These are phyloP conservation scores for Galago senegalensis DNA, from an alignment of 2,797 vertebrate species.

Conservation along the genomic window DNA sequence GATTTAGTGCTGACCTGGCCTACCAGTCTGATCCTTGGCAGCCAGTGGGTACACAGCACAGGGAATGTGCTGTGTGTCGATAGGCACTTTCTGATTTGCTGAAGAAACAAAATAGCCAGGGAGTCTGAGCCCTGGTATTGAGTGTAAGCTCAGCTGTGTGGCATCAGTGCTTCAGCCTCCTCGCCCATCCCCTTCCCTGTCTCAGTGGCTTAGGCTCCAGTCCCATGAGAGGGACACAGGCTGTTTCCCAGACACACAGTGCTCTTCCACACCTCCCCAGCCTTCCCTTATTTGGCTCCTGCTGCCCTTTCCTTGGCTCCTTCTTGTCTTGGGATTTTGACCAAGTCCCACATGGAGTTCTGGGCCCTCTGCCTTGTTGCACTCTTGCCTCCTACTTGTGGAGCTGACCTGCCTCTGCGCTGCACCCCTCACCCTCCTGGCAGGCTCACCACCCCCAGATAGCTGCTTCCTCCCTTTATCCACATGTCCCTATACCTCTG, in stretches of 20 bases:
- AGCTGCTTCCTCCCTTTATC: background rate
- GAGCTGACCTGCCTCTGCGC: background rate
- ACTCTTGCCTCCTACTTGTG: background rate
- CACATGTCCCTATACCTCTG: background rate
- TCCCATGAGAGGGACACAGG: background rate
- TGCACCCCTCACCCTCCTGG: background rate
- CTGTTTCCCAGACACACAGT: background rate
- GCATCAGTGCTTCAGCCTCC: background rate
- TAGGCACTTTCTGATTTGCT: background rate
- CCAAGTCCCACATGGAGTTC: background rate
- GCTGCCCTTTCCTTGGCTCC: background rate
- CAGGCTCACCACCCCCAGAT: background rate
- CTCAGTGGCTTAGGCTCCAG: background rate
- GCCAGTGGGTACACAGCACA: background rate
- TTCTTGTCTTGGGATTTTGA: background rate
- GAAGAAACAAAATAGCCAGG: background rate
- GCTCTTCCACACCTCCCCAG: accelerated
- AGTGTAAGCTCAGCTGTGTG: background rate
- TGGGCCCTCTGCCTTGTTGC: background rate
- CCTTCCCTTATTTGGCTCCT: background rate
- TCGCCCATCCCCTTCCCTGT: background rate
- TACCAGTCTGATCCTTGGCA: background rate
- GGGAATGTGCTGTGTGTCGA: background rate
- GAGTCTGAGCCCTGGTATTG: background rate
- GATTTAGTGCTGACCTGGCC: background rate